Conservation (phyloP, 2,797 vertebrate genomes). For the Cuculus canorus region DNA sequence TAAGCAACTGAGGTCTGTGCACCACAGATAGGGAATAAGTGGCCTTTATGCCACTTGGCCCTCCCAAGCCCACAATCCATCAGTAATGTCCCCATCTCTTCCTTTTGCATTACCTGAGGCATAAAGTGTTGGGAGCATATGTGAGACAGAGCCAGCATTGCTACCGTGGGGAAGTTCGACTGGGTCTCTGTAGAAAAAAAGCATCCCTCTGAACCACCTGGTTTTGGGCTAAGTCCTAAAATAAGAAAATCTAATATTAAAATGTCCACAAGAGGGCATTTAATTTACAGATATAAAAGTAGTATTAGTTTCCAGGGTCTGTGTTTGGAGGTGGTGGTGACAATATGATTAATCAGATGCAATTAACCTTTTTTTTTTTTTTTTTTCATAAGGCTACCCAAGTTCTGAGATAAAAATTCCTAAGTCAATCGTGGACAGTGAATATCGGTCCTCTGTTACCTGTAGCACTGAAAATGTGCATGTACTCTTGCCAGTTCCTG, state of each 20-base stretch:
- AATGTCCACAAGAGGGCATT: background rate
- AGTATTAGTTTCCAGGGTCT: background rate
- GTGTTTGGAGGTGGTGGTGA: background rate
- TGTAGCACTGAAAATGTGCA: background rate
- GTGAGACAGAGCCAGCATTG: background rate
- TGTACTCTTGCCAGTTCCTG: background rate
- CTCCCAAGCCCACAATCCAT: background rate
- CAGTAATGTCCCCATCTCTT: background rate
- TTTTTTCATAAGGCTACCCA: background rate
- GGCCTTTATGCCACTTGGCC: background rate
- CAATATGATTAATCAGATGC: background rate
- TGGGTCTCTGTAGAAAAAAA: background rate
- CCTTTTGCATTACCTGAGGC: background rate
- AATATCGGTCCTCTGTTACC: background rate
- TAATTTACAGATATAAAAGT: background rate
- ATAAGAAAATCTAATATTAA: background rate
- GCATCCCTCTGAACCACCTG: background rate
- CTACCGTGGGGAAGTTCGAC: background rate
- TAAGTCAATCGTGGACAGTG: background rate
- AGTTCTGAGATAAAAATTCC: background rate
- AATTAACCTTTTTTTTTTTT: background rate
- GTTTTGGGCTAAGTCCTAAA: background rate
- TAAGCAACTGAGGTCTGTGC: background rate
- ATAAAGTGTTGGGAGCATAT: rapidly evolving
- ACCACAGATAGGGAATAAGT: background rate